Percentiles rank a stretch among this genome's conserved stretches.
Evolutionary conservation across 2,888 invertebrate genomes (phyloP).

Genomic region (Eutolmus rufibarbis): DNA sequence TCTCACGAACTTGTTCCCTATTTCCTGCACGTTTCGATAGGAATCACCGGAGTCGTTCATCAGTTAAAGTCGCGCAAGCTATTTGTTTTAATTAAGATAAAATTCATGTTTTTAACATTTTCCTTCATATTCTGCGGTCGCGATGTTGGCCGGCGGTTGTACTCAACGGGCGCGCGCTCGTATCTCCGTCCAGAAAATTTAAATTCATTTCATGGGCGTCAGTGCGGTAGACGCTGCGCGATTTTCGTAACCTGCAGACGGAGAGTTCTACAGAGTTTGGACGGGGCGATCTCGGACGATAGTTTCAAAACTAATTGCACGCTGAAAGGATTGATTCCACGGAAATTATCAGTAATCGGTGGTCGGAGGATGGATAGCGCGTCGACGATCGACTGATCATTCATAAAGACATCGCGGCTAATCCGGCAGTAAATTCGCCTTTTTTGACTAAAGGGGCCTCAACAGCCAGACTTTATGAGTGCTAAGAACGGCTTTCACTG

Average conservation of each 20-base stretch:
- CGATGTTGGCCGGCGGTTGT: background rate
- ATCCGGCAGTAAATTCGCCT: background rate
- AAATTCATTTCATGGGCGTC: conserved; percentile 3
- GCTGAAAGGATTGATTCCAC: background rate
- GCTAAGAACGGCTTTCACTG: background rate
- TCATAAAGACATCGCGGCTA: background rate
- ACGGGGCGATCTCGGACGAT: background rate
- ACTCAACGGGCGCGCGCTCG: background rate
- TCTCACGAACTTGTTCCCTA: background rate
- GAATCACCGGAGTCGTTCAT: conserved; percentile 17
- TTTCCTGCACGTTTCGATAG: conserved; percentile 26
- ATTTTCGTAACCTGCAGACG: background rate
- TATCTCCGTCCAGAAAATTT: background rate
- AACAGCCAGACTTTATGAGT: background rate
- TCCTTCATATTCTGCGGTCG: background rate
- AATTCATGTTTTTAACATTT: conserved; percentile 16
- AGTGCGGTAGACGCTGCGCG: background rate
- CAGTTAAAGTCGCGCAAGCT: background rate
- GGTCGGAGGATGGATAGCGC: background rate
- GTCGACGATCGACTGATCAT: background rate
- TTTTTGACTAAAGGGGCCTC: background rate
- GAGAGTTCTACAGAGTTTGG: background rate
- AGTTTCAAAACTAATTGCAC: background rate
- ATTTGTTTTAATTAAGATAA: conserved; percentile 28
- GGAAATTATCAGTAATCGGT: background rate